Conservation (phyloP, 2,113 vertebrate genomes). For the Pterocles orientalis region DNA sequence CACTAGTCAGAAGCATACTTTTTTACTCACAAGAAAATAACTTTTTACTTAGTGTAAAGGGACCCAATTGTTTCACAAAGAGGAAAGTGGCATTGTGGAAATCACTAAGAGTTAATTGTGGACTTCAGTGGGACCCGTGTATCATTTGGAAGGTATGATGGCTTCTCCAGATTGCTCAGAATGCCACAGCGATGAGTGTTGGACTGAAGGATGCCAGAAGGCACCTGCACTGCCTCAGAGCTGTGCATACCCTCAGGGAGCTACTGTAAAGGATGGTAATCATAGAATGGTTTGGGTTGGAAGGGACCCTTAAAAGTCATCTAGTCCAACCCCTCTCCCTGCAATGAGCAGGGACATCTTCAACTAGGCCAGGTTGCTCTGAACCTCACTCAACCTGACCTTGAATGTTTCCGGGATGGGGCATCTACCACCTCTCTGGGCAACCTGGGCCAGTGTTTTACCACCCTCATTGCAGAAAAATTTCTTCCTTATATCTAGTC, state of each 20-base stretch:
- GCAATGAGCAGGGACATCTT: not conserved
- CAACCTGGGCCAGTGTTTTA: not conserved
- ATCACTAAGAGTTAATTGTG: not conserved
- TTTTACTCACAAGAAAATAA: not conserved
- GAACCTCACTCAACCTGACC: rapidly evolving
- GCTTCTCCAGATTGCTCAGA: not conserved
- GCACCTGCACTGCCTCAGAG: not conserved
- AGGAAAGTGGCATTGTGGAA: not conserved
- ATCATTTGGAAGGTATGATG: not conserved
- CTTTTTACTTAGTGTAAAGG: not conserved
- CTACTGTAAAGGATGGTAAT: not conserved
- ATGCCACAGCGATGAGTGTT: not conserved
- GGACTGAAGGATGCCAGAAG: not conserved
- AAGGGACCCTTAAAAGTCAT: not conserved
- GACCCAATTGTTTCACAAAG: not conserved
- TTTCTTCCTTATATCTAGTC: too few species aligned
- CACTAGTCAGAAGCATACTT: not conserved
- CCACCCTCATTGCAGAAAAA: not conserved
- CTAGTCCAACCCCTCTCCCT: not conserved
- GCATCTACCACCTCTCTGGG: too few species aligned
- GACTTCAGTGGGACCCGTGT: rapidly evolving
- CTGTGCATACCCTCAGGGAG: not conserved
- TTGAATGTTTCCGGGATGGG: not conserved
- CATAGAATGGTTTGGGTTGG: not conserved
- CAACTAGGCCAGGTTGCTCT: not conserved